These are phyloP conservation scores for Archips xylosteana DNA, from an alignment of 2,888 invertebrate species.

Conservation along the genomic window DNA sequence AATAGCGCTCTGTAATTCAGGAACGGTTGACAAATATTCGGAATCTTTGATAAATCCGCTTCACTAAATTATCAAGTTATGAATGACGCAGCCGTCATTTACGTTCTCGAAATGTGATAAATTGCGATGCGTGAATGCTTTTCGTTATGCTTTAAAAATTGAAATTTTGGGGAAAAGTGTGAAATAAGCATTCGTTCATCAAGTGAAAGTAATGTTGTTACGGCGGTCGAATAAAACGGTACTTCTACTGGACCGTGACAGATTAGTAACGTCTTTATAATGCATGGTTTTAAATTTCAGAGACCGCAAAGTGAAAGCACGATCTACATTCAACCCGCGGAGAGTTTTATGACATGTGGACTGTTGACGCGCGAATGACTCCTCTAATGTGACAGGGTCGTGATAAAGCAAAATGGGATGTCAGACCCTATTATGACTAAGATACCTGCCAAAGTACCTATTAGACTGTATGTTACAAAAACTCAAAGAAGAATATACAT, in stretches of 20 bases:
- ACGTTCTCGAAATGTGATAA: constrained; percentile 35
- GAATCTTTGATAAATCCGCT: constrained; percentile 18
- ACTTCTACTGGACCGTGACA: constrained; percentile 65
- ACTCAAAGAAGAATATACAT: constrained; percentile 9
- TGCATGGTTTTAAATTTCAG: constrained; percentile 64
- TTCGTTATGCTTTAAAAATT: constrained; percentile 47
- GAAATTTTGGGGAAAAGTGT: constrained; percentile 46
- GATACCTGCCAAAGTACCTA: neutral
- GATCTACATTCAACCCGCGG: constrained; percentile 37
- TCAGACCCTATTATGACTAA: constrained; percentile 19
- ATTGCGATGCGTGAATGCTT: constrained; percentile 42
- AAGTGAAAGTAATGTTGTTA: constrained; percentile 56
- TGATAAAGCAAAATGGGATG: constrained; percentile 29
- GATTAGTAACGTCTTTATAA: constrained; percentile 65
- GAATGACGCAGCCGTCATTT: constrained; percentile 34
- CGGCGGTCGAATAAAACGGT: constrained; percentile 51
- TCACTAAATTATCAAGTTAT: constrained; percentile 37
- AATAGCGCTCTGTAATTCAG: constrained; percentile 23
- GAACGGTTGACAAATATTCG: constrained; percentile 36
- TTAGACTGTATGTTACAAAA: constrained; percentile 7
- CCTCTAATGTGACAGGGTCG: constrained; percentile 28
- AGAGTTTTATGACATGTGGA: constrained; percentile 39
- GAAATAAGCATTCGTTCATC: constrained; percentile 35
- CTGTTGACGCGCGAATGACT: constrained; percentile 37
- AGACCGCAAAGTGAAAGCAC: constrained; percentile 71